These are phyloP conservation scores for Galerucella pusilla DNA, from an alignment of 2,888 invertebrate genomes.

Conservation along the genomic window DNA sequence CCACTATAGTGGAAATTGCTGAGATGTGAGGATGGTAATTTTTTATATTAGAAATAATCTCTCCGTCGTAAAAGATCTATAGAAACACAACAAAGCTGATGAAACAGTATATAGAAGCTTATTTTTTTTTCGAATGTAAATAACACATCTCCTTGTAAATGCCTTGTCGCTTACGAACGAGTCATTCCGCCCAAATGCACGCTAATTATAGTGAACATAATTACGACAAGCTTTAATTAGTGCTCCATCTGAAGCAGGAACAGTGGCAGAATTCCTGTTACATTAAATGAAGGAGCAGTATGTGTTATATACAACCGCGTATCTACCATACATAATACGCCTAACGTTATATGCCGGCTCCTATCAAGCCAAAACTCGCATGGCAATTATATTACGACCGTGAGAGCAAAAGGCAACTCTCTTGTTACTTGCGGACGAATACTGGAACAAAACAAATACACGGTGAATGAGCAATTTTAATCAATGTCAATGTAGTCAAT, in stretches of 20 bases:
- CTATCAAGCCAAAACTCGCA: slow-evolving; percentile 24
- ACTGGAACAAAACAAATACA: neutral
- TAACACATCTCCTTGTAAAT: slow-evolving; percentile 4
- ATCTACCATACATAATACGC: slow-evolving; percentile 36
- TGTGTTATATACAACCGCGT: slow-evolving; percentile 39
- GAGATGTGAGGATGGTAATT: too few species aligned
- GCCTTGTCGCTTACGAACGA: slow-evolving; percentile 39
- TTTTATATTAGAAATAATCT: too few species aligned
- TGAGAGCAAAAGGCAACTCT: slow-evolving; percentile 16
- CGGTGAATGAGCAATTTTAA: slow-evolving; percentile 1
- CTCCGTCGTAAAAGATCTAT: too few species aligned
- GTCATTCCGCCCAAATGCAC: slow-evolving; percentile 50
- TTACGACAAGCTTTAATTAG: slow-evolving; percentile 54
- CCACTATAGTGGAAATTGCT: too few species aligned
- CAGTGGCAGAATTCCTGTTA: slow-evolving; percentile 51
- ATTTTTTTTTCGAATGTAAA: neutral
- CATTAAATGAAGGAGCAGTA: slow-evolving; percentile 49
- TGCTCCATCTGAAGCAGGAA: slow-evolving; percentile 51
- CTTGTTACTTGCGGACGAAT: slow-evolving; percentile 8
- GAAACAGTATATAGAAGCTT: neutral
- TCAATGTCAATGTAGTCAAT: neutral
- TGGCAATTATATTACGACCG: slow-evolving; percentile 18
- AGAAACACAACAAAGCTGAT: too few species aligned
- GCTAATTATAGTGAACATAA: slow-evolving; percentile 53
- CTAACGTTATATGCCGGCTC: slow-evolving; percentile 36